Conservation (phyloP, 2,888 invertebrate species). For the Acleris emargana region DNA sequence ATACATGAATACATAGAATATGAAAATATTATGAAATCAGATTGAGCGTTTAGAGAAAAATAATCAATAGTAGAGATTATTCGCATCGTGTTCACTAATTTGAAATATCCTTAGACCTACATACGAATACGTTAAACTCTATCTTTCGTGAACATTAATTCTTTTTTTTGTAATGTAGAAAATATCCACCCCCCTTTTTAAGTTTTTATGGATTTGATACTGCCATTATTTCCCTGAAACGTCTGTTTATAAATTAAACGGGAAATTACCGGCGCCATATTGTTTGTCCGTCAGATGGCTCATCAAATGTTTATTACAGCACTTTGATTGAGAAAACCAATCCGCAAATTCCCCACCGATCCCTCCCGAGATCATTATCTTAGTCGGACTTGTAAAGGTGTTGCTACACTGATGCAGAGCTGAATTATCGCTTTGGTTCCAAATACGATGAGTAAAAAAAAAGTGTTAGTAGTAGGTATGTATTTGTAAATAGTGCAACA, state of each 20-base stretch:
- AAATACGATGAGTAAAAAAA: neutral
- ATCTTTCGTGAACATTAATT: no score
- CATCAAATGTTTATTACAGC: constrained; percentile 65
- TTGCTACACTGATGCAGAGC: neutral
- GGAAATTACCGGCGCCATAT: constrained; percentile 30
- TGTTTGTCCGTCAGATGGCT: constrained; percentile 49
- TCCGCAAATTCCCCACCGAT: constrained; percentile 52
- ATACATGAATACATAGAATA: no score
- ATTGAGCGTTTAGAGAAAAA: no score
- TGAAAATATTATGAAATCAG: no score
- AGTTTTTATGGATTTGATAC: constrained; percentile 8
- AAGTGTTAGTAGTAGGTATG: no score
- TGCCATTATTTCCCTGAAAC: constrained; percentile 20
- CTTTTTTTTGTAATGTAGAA: neutral
- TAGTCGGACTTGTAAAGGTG: constrained; percentile 34
- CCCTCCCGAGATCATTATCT: constrained; percentile 59
- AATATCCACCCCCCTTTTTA: neutral
- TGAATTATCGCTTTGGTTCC: neutral
- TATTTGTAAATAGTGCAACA: no score
- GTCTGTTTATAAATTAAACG: constrained; percentile 17
- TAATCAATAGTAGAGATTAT: no score
- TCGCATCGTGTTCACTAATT: no score
- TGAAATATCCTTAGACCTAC: no score
- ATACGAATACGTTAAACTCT: no score
- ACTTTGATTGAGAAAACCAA: constrained; percentile 64